Evolutionary conservation across 2,888 invertebrate genomes (phyloP), one percentile per base, ranked within the genome.

Genomic region (Oscheius sp.): DNA sequence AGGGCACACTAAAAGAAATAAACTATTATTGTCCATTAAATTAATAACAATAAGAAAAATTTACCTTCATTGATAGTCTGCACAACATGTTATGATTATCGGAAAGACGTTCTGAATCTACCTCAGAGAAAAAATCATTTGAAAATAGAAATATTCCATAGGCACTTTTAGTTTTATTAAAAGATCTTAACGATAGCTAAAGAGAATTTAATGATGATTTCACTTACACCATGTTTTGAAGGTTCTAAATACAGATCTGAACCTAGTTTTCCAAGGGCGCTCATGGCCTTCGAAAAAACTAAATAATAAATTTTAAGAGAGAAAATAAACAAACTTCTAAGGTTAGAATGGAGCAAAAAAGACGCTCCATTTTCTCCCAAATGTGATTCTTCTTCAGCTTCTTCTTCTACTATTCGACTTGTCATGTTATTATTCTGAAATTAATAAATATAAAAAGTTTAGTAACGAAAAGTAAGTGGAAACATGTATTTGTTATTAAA

Each of bases 231-330:
- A 29, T 27, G 20, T 23, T 23, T 48, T 34, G 31, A 42, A 2
- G 69, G 64, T 29, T 69, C 69, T 15, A 69, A 29, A 33, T 52
- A 69, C 3, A 69, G 69, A 52, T 69, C 69, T 12, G 53, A 37
- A 8, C 64, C 64, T 23, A 69, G 42, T 31, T 45, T 63, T 4
- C 29, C 33, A 15, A 69, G 39, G 3, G 69, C 15, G 4, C 27
- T 25, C 31, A 69, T 69, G 20, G 69, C 69, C 45, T 34, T 27
- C 12, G 64, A 52, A n/a, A 69, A 42, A 23, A 69, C 69, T 69
- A 50, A 66, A 66, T 45, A 8, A 25, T 20, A 23, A 12, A 20
- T 25, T 6, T 4, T 15, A 3, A 53, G 17, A 10, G 8, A 8
- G n/a, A 33, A 33, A 27, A 15, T 3, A 23, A 46, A 39, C 65